Evolutionary conservation across 1,140 invertebrate genomes (phyloP).

Genomic region (Psix sp.): DNA sequence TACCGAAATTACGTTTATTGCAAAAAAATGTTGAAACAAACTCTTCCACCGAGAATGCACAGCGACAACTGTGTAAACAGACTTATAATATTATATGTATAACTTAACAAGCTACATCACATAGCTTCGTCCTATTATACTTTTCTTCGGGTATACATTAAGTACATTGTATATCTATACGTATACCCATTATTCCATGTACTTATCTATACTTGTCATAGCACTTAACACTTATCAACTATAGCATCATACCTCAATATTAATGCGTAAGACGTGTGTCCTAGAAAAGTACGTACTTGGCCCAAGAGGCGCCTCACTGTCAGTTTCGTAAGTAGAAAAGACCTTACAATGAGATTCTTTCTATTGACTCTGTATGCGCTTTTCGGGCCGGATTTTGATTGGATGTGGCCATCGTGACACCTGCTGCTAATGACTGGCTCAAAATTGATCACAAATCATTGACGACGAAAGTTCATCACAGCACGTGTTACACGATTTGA

Average conservation of each 20-base stretch:
- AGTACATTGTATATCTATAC: constrained; percentile 69
- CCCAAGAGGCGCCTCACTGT: constrained; percentile 74
- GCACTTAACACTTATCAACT: constrained; percentile 74
- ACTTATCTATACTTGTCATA: constrained; percentile 69
- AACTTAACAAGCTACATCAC: constrained; percentile 71
- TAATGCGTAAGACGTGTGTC: constrained; percentile 76
- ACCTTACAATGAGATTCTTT: constrained; percentile 67
- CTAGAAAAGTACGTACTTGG: constrained; percentile 75
- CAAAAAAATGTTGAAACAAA: too few relatives aligned
- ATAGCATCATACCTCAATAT: constrained; percentile 73
- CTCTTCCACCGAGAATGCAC: constrained; percentile 70
- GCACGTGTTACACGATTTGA: constrained; percentile 20
- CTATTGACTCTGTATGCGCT: constrained; percentile 64
- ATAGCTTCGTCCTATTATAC: constrained; percentile 71
- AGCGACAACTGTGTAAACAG: constrained; percentile 68
- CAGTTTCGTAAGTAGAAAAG: constrained; percentile 77
- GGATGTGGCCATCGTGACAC: constrained; percentile 31
- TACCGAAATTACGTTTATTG: not conserved
- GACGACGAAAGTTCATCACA: constrained; percentile 1
- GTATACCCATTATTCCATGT: constrained; percentile 67
- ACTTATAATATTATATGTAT: constrained; percentile 73
- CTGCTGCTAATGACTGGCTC: constrained; percentile 9
- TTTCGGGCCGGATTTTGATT: constrained; percentile 72
- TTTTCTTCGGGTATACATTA: constrained; percentile 72
- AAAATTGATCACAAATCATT: not conserved